Percentiles rank a stretch among this genome's conserved stretches.
These are phyloP conservation scores for Vulpes vulpes DNA, from an alignment of 2,113 vertebrate species.

Conservation along the genomic window DNA sequence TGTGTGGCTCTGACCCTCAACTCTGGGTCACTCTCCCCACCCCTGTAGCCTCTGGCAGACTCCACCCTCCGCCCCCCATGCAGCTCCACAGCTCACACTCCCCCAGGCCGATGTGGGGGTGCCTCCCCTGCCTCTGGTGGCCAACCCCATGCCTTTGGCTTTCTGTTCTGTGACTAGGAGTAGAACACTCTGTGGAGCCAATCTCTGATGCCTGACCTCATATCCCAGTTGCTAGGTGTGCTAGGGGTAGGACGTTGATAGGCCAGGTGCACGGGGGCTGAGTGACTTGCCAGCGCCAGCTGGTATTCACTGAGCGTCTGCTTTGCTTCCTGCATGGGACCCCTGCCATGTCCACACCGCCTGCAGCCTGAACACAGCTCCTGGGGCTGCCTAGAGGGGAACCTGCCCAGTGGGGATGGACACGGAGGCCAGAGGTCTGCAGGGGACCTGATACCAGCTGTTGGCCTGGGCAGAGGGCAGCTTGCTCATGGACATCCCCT, in stretches of 20 bases:
- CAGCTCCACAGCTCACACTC: too few relatives aligned
- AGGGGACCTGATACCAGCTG: not conserved
- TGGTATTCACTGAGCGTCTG: not conserved
- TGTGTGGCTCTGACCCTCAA: not conserved
- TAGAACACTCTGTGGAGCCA: rapidly evolving
- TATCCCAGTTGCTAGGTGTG: not conserved
- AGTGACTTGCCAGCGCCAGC: not conserved
- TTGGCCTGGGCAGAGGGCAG: not conserved
- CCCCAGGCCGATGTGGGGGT: too few relatives aligned
- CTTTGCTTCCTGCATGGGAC: not conserved
- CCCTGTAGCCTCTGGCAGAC: not conserved
- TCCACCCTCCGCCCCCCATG: too few relatives aligned
- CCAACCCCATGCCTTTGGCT: not conserved
- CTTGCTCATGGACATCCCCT: not conserved
- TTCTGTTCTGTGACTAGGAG: not conserved
- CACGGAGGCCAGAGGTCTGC: not conserved
- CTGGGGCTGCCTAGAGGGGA: not conserved
- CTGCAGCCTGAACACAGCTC: not conserved
- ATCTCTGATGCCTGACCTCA: not conserved
- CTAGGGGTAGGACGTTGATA: too few relatives aligned
- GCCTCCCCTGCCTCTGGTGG: not conserved
- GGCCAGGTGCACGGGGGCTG: not conserved
- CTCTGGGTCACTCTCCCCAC: not conserved
- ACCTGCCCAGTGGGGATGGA: not conserved
- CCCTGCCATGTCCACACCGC: rapidly evolving